Percentiles rank a stretch among this genome's conserved stretches.
These are phyloP conservation scores for Heliconius hewitsoni DNA, from an alignment of 1,140 invertebrate species.

Conservation along the genomic window DNA sequence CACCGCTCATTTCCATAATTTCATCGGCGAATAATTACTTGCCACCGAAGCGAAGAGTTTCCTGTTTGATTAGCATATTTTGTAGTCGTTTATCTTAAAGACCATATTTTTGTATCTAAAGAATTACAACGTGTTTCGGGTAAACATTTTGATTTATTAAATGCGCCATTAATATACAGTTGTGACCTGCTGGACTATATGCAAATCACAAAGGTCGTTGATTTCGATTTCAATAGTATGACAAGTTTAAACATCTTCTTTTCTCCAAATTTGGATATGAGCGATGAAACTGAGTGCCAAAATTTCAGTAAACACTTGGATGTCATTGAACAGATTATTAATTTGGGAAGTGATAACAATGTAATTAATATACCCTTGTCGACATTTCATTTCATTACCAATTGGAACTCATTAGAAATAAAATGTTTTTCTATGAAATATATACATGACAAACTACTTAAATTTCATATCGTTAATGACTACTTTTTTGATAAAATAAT, in stretches of 20 bases:
- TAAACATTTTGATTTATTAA: background rate
- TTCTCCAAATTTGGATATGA: too few relatives aligned
- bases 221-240: background rate
- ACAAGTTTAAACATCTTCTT: too few relatives aligned
- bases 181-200: background rate
- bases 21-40: slow-evolving; percentile 76
- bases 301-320: too few relatives aligned
- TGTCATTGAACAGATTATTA: background rate
- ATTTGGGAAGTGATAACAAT: background rate
- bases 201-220: background rate
- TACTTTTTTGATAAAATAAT: slow-evolving; percentile 54
- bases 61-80: slow-evolving; percentile 73
- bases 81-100: slow-evolving; percentile 44
- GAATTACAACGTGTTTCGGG: background rate
- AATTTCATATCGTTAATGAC: slow-evolving; percentile 20
- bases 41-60: slow-evolving; percentile 64
- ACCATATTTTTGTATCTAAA: background rate
- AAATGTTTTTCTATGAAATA: background rate
- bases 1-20: slow-evolving; percentile 81
- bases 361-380: background rate
- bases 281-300: too few relatives aligned
- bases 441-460: slow-evolving; percentile 12
- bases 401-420: background rate
- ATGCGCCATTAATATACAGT: background rate
- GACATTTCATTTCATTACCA: background rate